Conservation (phyloP, 1,140 invertebrate genomes). For the Hormaphis cornu region DNA sequence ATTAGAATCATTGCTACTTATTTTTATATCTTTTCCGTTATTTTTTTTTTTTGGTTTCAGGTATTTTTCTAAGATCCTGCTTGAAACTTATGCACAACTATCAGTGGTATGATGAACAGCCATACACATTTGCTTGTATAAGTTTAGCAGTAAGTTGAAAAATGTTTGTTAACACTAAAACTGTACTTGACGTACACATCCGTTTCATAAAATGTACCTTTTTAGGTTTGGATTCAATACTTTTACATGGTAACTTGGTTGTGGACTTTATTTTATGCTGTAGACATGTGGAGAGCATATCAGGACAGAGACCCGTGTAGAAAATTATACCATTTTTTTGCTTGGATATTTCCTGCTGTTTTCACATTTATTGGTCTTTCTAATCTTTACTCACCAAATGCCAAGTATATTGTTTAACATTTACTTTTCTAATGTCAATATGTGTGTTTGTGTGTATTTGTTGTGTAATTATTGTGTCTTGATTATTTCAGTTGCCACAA, state of each 20-base stretch:
- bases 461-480: background rate
- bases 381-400: slow-evolving; percentile 63
- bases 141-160: slow-evolving; percentile 20
- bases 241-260: slow-evolving; percentile 76
- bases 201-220: too few relatives aligned
- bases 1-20: too few relatives aligned
- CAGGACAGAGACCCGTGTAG: slow-evolving; percentile 46
- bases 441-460: background rate
- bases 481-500: slow-evolving; percentile 59
- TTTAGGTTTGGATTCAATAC: slow-evolving; percentile 62
- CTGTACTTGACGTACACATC: too few relatives aligned
- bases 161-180: too few relatives aligned
- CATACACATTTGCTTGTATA: slow-evolving; percentile 17
- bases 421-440: too few relatives aligned
- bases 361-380: slow-evolving; percentile 57
- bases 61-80: slow-evolving; percentile 4
- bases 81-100: slow-evolving; percentile 25
- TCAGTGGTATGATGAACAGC: slow-evolving; percentile 19
- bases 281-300: slow-evolving; percentile 62
- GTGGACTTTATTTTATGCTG: slow-evolving; percentile 72
- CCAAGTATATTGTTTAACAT: slow-evolving; percentile 51
- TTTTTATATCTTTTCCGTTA: background rate
- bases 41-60: background rate
- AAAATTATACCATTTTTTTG: slow-evolving; percentile 54
- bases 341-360: slow-evolving; percentile 61